Evolutionary conservation across 23 tunicate genomes (phyloP), one percentile per base, ranked within the genome.

Genomic region (Trididemnum miniatum): DNA sequence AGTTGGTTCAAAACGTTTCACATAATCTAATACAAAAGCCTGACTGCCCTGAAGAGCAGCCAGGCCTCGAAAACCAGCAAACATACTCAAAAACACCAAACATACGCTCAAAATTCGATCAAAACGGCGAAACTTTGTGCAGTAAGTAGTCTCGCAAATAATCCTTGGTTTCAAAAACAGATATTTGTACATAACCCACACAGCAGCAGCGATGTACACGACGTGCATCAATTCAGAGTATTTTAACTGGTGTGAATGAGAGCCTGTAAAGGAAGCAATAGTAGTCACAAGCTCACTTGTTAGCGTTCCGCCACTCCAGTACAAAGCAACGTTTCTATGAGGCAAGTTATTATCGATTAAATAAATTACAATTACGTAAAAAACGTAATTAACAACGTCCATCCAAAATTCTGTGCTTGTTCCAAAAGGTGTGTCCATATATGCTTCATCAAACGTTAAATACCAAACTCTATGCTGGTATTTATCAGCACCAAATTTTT

Each of bases 231-330:
- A 52, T 1, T 72, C 79, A 50, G 96, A 71, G 31, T 81, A 81
- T 31, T 72, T 52, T 4, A 90, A 64, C 31, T 79, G 33, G 35
- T 59, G 5, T 2, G 90, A 71, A 76, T 84, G 78, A 40, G 54
- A 36, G 24, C 96, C 96, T 37, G 73, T 75, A 22, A 79, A 39
- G 12, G 81, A 65, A 4, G 88, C 96, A 59, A 80, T 29, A 20
- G 72, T 72, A 35, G 86, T 62, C 31, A 63, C 72, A 39, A 90
- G 80, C 72, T 85, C 83, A 60, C 89, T 76, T 0, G 89, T 50
- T 20, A 85, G 30, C 71, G 80, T 85, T 5, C 74, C 76, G 2
- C 96, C 89, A 40, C 74, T 49, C 96, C 96, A 90, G 44, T 90
- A 90, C 72, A 90, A 50, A 1, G 80, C 83, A 32, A 59, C 32